Conservation (phyloP, 2,888 invertebrate genomes). For the Noctua janthina region DNA sequence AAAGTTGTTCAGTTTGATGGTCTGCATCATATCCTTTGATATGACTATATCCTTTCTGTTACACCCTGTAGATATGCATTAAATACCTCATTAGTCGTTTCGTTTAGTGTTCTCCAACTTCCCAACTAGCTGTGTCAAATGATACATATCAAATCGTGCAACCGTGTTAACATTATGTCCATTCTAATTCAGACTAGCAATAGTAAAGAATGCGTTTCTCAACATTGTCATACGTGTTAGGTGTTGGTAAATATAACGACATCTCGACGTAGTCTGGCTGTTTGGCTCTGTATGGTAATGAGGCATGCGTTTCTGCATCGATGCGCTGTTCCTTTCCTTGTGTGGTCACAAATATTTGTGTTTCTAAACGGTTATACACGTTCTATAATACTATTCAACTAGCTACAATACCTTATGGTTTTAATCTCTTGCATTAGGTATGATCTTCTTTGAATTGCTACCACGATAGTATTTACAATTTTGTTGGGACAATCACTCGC, state of each 20-base stretch:
- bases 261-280: background rate
- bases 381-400: background rate
- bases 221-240: conserved; percentile 2
- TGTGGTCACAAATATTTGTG: conserved; percentile 6
- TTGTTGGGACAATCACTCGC: no score
- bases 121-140: background rate
- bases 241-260: conserved; percentile 39
- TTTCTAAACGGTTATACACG: background rate
- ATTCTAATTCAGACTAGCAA: conserved; percentile 11
- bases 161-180: background rate
- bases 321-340: conserved; percentile 18
- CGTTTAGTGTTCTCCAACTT: background rate
- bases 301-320: conserved; percentile 35
- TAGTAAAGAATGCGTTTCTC: conserved; percentile 32
- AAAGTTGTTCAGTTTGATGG: no score
- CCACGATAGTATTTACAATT: no score
- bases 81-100: background rate
- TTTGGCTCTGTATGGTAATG: conserved; percentile 37
- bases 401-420: no score
- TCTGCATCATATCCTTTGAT: no score
- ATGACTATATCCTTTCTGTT: no score
- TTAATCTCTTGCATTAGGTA: no score
- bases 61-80: background rate
- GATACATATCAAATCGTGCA: conserved; percentile 20
- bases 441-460: no score